These are phyloP conservation scores for Rhineura floridana DNA, from an alignment of 2,113 vertebrate species.

Conservation along the genomic window DNA sequence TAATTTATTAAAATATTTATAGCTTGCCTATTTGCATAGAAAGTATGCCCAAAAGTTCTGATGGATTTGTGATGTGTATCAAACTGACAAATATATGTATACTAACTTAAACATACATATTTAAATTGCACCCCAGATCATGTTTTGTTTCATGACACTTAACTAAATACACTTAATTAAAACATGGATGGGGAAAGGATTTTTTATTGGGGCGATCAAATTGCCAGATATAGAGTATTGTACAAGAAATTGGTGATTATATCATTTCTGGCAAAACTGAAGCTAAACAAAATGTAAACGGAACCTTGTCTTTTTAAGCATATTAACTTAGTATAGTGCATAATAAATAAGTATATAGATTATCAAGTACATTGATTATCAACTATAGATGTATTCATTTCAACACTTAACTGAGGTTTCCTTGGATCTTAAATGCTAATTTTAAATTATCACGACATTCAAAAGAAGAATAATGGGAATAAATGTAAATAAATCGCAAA, in stretches of 20 bases:
- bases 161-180: not conserved
- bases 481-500: conserved; percentile 7
- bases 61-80: not conserved
- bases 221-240: not conserved
- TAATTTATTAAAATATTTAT: too few relatives aligned
- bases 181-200: not conserved
- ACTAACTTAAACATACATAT: not conserved
- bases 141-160: not conserved
- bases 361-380: not conserved
- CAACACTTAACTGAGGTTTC: not conserved
- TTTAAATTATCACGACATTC: conserved; percentile 20
- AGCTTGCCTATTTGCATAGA: too few relatives aligned
- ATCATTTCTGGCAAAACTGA: not conserved
- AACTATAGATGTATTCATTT: not conserved
- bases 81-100: not conserved
- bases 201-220: not conserved
- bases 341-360: not conserved
- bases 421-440: not conserved
- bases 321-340: not conserved
- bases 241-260: not conserved
- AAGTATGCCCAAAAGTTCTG: not conserved
- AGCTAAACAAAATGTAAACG: not conserved
- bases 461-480: not conserved
- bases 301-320: not conserved
- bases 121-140: not conserved